A percentile compares a stretch with the other conserved stretches of the same genome.
phyloP scores from a whole-genome alignment of 2,888 invertebrate species.

The Graphium colonna region DNA sequence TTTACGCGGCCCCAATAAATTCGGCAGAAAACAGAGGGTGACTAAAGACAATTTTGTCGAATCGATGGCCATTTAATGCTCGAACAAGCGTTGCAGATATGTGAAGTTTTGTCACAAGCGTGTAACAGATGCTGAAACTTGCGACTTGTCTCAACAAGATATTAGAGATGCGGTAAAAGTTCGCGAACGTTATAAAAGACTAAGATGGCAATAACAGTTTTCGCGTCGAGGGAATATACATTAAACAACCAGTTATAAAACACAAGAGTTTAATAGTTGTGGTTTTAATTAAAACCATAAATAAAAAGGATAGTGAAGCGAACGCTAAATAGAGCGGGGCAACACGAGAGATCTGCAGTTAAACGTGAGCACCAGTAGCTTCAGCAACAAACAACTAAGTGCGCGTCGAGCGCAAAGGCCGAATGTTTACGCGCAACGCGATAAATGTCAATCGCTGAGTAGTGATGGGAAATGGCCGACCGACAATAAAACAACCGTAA shows the following conservation, averaged over 20 bases:
- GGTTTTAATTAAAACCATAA: neutral
- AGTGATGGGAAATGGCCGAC: constrained; percentile 36
- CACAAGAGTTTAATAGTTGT: too few species aligned
- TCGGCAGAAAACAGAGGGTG: neutral
- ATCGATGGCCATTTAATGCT: too few species aligned
- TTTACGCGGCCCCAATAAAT: neutral
- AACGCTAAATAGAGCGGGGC: neutral
- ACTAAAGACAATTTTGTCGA: neutral
- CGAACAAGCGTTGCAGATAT: too few species aligned
- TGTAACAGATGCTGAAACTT: too few species aligned
- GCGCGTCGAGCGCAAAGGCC: constrained; percentile 9
- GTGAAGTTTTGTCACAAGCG: too few species aligned
- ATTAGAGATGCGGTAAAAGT: too few species aligned
- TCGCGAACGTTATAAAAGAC: too few species aligned
- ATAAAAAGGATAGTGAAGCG: neutral
- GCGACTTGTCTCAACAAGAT: too few species aligned
- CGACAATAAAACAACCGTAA: constrained; percentile 47
- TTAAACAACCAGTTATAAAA: too few species aligned
- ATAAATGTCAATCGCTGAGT: constrained; percentile 40
- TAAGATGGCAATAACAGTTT: too few species aligned
- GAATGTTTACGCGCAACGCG: constrained; percentile 11
- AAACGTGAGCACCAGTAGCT: constrained; percentile 2
- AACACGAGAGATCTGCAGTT: neutral
- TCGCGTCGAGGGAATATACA: too few species aligned
- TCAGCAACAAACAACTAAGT: constrained; percentile 19